A percentile compares a stretch with the other conserved stretches of the same genome.
These are phyloP conservation scores for Hydrophis major DNA, from an alignment of 2,797 vertebrate species.

Conservation along the genomic window DNA sequence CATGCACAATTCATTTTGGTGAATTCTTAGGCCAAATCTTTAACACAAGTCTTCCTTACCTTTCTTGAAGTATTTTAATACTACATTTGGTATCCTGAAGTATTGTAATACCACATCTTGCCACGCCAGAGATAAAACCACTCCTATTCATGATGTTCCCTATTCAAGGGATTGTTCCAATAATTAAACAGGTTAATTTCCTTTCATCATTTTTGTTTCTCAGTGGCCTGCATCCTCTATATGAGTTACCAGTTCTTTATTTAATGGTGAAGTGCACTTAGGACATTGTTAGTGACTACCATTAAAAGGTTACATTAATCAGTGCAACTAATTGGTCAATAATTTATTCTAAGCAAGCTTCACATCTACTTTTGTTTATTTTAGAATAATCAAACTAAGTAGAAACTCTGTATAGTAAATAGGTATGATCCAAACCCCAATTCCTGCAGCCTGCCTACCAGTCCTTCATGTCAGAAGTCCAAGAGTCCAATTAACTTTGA, in stretches of 20 bases:
- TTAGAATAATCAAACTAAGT: not conserved
- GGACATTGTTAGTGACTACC: not conserved
- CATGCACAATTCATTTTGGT: not conserved
- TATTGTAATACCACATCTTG: not conserved
- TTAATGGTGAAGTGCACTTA: not conserved
- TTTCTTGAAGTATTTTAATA: not conserved
- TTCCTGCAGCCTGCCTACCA: not conserved
- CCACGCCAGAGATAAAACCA: not conserved
- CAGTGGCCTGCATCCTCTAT: not conserved
- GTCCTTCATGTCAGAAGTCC: not conserved
- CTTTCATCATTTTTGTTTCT: not conserved
- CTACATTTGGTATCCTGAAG: not conserved
- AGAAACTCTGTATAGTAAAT: not conserved
- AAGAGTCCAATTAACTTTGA: not conserved
- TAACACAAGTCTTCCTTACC: not conserved
- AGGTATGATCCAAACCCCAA: not conserved
- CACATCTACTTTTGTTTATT: not conserved
- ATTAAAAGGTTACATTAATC: not conserved
- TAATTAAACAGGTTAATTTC: not conserved
- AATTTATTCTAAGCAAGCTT: not conserved
- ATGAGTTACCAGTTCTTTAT: not conserved
- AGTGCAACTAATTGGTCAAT: not conserved
- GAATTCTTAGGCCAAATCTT: not conserved
- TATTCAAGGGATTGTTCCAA: not conserved
- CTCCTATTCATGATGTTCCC: not conserved